phyloP scores from a whole-genome alignment of 2,888 invertebrate species.

The Amphipoea lucens region DNA sequence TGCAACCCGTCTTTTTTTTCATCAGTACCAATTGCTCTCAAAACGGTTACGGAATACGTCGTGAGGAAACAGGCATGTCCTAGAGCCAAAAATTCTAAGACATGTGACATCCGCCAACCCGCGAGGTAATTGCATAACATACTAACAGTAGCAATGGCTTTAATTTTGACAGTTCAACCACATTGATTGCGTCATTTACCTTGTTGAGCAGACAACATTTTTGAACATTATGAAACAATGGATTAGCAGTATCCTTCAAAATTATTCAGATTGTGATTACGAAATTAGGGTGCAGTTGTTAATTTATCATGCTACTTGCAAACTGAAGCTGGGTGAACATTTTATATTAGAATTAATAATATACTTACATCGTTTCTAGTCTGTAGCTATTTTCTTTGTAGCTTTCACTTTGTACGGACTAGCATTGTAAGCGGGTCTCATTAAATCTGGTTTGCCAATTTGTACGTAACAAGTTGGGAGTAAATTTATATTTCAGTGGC shows the following conservation, averaged over 20 bases:
- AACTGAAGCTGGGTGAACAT: constrained; percentile 1
- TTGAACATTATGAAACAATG: not conserved
- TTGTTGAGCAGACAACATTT: not conserved
- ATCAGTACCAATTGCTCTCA: not conserved
- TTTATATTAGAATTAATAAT: constrained; percentile 22
- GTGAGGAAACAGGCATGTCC: not conserved
- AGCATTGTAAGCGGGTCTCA: constrained; percentile 48
- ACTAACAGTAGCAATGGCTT: not conserved
- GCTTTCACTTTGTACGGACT: constrained; percentile 27
- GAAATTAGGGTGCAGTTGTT: not conserved
- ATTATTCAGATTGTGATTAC: not conserved
- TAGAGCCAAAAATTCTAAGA: not conserved
- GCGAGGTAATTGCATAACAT: no score
- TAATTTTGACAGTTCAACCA: not conserved
- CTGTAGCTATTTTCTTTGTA: constrained; percentile 30
- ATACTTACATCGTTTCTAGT: constrained; percentile 5
- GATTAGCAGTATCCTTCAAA: not conserved
- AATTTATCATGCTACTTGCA: not conserved
- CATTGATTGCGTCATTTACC: not conserved
- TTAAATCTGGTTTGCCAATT: constrained; percentile 59
- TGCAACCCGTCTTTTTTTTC: no score
- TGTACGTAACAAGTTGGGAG: constrained; percentile 36
- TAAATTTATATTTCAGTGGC: constrained; percentile 41
- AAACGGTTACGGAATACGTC: not conserved
- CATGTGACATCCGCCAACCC: not conserved